Evolutionary conservation across 2,113 vertebrate genomes (phyloP), one percentile per base, ranked within the genome.

Genomic region (Odontesthes bonariensis): DNA sequence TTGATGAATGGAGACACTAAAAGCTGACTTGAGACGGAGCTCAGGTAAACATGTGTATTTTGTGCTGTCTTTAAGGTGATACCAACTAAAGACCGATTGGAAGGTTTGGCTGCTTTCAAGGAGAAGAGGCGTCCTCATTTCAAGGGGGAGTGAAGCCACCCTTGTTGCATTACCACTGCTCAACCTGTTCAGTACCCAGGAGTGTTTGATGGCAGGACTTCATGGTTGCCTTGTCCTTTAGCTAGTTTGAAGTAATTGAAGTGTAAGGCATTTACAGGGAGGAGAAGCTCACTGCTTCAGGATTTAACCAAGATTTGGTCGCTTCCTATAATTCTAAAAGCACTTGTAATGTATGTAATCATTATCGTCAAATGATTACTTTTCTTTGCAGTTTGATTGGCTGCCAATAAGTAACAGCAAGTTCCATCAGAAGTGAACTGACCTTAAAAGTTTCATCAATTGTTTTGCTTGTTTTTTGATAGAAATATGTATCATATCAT

Each of bases 101-200:
- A 99, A 93, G 98, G 98, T 77, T 93, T 99, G 86, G 89, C 95
- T 86, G 98, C 98, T 0, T 99, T 99, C 94, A 98, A 96, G 88
- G 98, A 99, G 90, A 99, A 99, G 85, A 94, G 98, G 75, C 86
- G 92, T 56, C 98, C 98, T 81, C 92, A 92, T 40, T 99, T 79
- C 86, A 98, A 97, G 86, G 98, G 98, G 72, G 97, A 99, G 83
- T 99, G 96, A 93, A 12, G 65, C 27, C 19, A 0, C 14, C 0
- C 17, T 31, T 5, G 20, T 8, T 17, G 53, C 27, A 17, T 61
- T 60, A 67, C 75, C 66, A 81, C 86, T 82, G 73, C 81, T 91
- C 12, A 57, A 70, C 54, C 66, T 47, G 59, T 58, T 31, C 81
- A 66, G 67, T 17, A 58, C 33, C 73, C 65, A 57, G 73, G 20